Evolutionary conservation across 2,113 vertebrate genomes (phyloP).

Genomic region (Uropsilus gracilis): DNA sequence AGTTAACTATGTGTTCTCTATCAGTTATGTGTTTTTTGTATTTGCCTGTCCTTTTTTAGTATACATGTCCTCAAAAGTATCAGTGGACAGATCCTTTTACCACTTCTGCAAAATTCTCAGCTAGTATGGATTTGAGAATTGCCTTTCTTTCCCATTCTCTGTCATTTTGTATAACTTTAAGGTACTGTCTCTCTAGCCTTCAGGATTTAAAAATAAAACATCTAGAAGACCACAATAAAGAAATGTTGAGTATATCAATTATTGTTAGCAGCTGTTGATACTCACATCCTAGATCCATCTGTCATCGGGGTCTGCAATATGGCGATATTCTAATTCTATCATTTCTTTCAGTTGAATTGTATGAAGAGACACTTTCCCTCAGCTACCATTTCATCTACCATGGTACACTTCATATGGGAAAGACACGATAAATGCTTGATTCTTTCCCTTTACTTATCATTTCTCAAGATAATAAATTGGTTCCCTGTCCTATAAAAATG

Average conservation of each 20-base stretch:
- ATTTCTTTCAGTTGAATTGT: slow-evolving; percentile 37
- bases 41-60: background rate
- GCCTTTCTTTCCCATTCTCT: background rate
- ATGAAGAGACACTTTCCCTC: slow-evolving; percentile 18
- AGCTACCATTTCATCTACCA: slow-evolving; percentile 35
- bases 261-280: background rate
- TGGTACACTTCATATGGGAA: slow-evolving; percentile 34
- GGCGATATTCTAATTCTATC: slow-evolving; percentile 12
- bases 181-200: background rate
- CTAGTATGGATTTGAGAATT: background rate
- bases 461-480: slow-evolving; percentile 41
- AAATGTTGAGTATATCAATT: background rate
- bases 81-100: slow-evolving; percentile 13
- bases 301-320: background rate
- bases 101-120: background rate
- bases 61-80: background rate
- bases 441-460: slow-evolving; percentile 10
- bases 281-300: background rate
- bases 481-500: slow-evolving; percentile 30
- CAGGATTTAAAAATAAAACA: background rate
- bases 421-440: slow-evolving; percentile 39
- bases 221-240: background rate
- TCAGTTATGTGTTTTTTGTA: background rate
- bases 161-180: background rate
- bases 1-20: background rate